A percentile compares a stretch with the other conserved stretches of the same genome.
Conservation (phyloP, 2,113 vertebrate species). For the Chaetura pelagica region DNA sequence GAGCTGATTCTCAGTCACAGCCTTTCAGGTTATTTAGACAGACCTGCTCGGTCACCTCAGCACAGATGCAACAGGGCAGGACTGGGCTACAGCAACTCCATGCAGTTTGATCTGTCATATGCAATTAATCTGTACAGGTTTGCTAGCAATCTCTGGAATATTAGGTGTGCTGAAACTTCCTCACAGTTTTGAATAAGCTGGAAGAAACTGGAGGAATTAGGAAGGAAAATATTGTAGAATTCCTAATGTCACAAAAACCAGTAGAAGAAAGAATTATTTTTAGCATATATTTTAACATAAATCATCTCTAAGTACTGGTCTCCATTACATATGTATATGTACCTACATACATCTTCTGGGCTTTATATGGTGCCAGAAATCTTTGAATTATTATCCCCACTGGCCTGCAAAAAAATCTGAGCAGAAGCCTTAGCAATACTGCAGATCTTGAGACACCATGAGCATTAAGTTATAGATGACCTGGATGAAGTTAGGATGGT, state of each 20-base stretch:
- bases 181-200: neutral
- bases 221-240: neutral
- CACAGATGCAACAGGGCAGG: neutral
- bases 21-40: neutral
- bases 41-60: neutral
- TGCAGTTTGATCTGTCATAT: neutral
- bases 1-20: constrained; percentile 12
- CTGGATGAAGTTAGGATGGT: neutral
- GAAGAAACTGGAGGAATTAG: neutral
- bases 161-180: neutral
- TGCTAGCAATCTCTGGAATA: neutral
- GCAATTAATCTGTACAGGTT: neutral
- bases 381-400: neutral
- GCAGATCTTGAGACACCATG: neutral
- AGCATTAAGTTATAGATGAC: neutral
- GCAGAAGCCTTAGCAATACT: neutral
- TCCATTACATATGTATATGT: neutral
- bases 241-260: neutral
- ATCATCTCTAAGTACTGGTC: neutral
- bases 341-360: neutral
- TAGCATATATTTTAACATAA: neutral
- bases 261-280: neutral
- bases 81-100: neutral
- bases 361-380: neutral
- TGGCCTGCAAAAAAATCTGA: neutral